Evolutionary conservation across 2,888 invertebrate genomes (phyloP).

Genomic region (Drosophila rellima): DNA sequence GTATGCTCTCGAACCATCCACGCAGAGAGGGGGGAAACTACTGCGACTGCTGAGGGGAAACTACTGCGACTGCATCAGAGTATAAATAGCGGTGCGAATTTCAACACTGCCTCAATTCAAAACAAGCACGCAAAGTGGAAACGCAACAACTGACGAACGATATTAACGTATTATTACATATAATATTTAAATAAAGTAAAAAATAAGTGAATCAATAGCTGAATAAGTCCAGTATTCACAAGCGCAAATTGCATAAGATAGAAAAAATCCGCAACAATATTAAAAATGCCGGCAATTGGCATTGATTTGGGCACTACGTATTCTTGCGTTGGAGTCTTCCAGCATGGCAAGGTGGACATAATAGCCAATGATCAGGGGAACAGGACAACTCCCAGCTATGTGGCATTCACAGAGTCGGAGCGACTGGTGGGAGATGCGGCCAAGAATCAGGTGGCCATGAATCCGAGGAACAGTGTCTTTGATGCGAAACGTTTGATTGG

Average conservation of each 20-base stretch:
- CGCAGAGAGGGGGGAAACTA: constrained; percentile 18
- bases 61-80: constrained; percentile 27
- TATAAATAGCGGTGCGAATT: constrained; percentile 55
- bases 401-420: constrained; percentile 94
- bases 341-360: constrained; percentile 93
- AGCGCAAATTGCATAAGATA: not conserved
- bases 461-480: constrained; percentile 95
- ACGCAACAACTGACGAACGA: constrained; percentile 88
- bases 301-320: constrained; percentile 88
- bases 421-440: constrained; percentile 94
- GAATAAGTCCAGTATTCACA: not conserved
- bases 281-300: constrained; percentile 44
- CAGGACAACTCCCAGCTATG: constrained; percentile 91
- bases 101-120: constrained; percentile 38
- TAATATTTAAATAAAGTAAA: not conserved
- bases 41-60: constrained; percentile 33
- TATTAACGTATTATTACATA: not conserved
- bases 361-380: constrained; percentile 94
- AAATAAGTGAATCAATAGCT: not conserved
- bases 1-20: not conserved
- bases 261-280: not conserved
- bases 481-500: constrained; percentile 98
- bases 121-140: constrained; percentile 80
- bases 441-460: constrained; percentile 94
- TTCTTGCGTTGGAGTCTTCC: constrained; percentile 93